Evolutionary conservation across 2,113 vertebrate species (phyloP), one percentile per base, ranked within the genome.

Genomic region (Picathartes gymnocephalus): DNA sequence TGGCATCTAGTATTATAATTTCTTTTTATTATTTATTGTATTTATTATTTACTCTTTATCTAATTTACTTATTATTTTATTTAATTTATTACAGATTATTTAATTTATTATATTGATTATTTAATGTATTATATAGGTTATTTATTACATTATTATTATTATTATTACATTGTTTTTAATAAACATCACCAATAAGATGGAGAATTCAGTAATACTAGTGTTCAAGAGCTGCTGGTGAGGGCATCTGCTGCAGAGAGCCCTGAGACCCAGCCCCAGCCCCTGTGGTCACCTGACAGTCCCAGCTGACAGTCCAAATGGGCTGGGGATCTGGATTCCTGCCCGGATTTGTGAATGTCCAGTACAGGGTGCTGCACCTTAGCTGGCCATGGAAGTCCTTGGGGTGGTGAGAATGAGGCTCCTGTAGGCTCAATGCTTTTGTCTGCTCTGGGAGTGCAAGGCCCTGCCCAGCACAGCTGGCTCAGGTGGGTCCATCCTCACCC

Each of bases 281-380:
- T 24, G 15, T 2, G 14, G 60, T 19, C 50, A 15, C 4, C 1
- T 40, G 23, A 37, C 2, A 2, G 2, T 47, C 35, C 15, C 40
- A 79, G 27, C 23, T 61, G 53, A 22, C 54, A 70, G 8, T 20
- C 27, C 39, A 48, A 6, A 42, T 7, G 57, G 44, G 4, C 3
- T 7, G 2, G 51, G 27, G 30, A 4, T 22, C 58, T 40, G 68
- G 25, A 18, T 39, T 53, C 37, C 45, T 31, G 22, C 31, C 60
- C 60, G 70, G 44, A 13, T 72, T 60, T 78, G 19, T 48, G 48
- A 58, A 9, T 30, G 48, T 19, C 15, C 69, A 50, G 27, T 15
- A 20, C 27, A 73, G 54, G 48, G 14, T 50, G 35, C 39, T 77
- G 58, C 78, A 62, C 39, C 51, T 61, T 7, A 53, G 40, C 28